These are phyloP conservation scores for Ophonus ardosiacus DNA, from an alignment of 2,888 invertebrate genomes.

Conservation along the genomic window DNA sequence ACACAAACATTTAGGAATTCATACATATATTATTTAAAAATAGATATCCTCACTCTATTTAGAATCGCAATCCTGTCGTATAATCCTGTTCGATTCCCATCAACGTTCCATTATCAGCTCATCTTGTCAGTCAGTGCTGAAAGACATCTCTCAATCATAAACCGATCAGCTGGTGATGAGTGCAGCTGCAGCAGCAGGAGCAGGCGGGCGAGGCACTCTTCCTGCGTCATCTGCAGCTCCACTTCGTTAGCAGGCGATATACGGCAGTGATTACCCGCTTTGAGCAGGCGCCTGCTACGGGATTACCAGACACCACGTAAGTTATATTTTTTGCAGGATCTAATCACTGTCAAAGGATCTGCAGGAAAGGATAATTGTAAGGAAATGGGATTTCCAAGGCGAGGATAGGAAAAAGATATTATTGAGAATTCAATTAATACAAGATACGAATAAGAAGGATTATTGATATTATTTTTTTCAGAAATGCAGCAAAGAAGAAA, in stretches of 20 bases:
- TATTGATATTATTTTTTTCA: neutral
- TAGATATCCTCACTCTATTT: too few species aligned
- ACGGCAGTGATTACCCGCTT: slow-evolving; percentile 28
- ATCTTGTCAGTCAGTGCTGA: neutral
- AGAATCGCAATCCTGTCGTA: too few species aligned
- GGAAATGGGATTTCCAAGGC: neutral
- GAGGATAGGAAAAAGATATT: neutral
- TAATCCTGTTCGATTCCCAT: neutral
- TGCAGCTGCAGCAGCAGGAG: slow-evolving; percentile 31
- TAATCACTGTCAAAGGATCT: slow-evolving; percentile 39
- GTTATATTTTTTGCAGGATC: slow-evolving; percentile 34
- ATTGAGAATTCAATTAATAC: neutral
- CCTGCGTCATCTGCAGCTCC: neutral
- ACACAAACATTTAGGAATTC: too few species aligned
- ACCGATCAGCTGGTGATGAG: slow-evolving; percentile 39
- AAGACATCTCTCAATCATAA: slow-evolving; percentile 52
- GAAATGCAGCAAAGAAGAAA: too few species aligned
- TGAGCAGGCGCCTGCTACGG: neutral
- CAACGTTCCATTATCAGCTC: neutral
- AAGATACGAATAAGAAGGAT: neutral
- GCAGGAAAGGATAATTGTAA: neutral
- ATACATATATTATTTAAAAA: too few species aligned
- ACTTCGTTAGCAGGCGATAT: slow-evolving; percentile 50
- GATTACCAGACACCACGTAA: slow-evolving; percentile 1
- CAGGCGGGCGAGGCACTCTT: neutral